Conservation (phyloP, 2,888 invertebrate genomes). For the Neoascia interrupta region DNA sequence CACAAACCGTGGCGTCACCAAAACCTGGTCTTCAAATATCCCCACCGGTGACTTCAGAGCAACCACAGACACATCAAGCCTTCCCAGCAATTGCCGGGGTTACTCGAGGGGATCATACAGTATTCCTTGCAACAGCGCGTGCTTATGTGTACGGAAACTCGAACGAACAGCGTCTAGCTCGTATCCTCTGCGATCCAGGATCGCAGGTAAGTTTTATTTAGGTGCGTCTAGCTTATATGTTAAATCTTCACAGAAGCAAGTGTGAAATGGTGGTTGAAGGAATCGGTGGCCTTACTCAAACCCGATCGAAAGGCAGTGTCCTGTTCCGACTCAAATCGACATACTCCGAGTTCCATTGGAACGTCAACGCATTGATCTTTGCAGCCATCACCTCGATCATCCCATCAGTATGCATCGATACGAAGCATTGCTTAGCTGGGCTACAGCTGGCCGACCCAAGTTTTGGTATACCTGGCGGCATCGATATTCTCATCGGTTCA, state of each 20-base stretch:
- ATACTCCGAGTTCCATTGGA: not conserved
- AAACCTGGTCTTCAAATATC: not conserved
- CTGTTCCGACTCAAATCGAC: not conserved
- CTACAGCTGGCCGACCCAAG: not conserved
- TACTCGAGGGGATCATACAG: not conserved
- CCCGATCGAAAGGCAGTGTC: slow-evolving; percentile 20
- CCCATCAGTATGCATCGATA: slow-evolving; percentile 7
- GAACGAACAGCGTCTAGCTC: too few relatives aligned
- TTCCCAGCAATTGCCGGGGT: not conserved
- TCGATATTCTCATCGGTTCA: slow-evolving; percentile 1
- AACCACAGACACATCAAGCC: not conserved
- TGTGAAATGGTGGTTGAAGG: slow-evolving; percentile 29
- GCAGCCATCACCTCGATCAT: not conserved
- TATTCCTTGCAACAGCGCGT: slow-evolving; percentile 34
- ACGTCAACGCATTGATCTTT: not conserved
- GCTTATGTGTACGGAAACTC: slow-evolving; percentile 24
- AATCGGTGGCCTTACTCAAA: slow-evolving; percentile 13
- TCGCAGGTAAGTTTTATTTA: slow-evolving; percentile 52
- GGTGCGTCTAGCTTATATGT: slow-evolving; percentile 12
- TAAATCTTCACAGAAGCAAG: slow-evolving; percentile 29
- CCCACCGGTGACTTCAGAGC: not conserved
- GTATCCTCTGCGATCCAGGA: too few relatives aligned
- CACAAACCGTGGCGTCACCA: not conserved
- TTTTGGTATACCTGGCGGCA: slow-evolving; percentile 1
- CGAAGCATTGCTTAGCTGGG: not conserved